Evolutionary conservation across 2,888 invertebrate genomes (phyloP).

Genomic region (Pterostichus madidus): DNA sequence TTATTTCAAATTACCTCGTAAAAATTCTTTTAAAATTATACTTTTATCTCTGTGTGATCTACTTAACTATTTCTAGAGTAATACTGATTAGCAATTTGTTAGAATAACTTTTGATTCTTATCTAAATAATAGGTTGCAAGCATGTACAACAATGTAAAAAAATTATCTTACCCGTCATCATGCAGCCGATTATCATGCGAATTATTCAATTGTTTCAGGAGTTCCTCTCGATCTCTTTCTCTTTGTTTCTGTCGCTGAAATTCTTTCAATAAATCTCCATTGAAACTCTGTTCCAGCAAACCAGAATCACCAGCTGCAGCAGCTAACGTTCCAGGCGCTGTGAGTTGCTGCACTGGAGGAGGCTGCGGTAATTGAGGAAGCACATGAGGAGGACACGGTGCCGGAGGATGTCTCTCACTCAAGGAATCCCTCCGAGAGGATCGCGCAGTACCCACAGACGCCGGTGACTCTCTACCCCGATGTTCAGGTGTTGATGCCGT

Average conservation of each 20-base stretch:
- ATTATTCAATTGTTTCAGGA: conserved; percentile 77
- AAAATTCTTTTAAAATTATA: conserved; percentile 10
- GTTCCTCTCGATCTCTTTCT: conserved; percentile 79
- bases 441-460: conserved; percentile 83
- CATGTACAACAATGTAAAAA: conserved; percentile 3
- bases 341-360: conserved; percentile 72
- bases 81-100: not conserved
- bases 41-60: not conserved
- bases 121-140: not conserved
- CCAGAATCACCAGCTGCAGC: conserved; percentile 75
- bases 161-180: conserved; percentile 77
- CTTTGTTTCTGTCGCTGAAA: conserved; percentile 89
- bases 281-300: conserved; percentile 78
- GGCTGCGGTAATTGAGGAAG: conserved; percentile 72
- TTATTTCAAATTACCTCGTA: not conserved
- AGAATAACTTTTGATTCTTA: not conserved
- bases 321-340: conserved; percentile 70
- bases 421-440: conserved; percentile 84
- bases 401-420: conserved; percentile 76
- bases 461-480: conserved; percentile 83
- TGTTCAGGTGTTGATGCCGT: conserved; percentile 86
- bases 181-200: conserved; percentile 77
- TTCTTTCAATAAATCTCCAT: conserved; percentile 88
- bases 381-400: conserved; percentile 11
- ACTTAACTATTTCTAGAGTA: not conserved